Conservation (phyloP, 30 jellyfish, hydroid and myxozoan genomes). For the Pelagia noctiluca region DNA sequence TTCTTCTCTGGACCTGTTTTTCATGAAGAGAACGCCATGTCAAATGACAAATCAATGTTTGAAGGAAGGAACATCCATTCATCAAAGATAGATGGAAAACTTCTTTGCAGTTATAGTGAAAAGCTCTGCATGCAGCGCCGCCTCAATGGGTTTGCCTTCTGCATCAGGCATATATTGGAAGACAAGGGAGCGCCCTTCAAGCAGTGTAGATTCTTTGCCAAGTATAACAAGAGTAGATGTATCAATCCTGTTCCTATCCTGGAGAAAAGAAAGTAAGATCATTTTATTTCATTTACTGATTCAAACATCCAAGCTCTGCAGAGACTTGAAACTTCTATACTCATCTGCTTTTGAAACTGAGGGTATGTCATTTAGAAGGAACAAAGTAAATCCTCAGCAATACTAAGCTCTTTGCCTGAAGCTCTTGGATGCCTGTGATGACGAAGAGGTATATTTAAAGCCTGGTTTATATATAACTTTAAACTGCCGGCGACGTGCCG, state of each 20-base stretch:
- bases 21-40: background rate
- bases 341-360: too few species aligned
- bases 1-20: background rate
- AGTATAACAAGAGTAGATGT: slow-evolving; percentile 87
- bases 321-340: too few species aligned
- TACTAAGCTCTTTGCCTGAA: too few species aligned
- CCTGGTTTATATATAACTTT: too few species aligned
- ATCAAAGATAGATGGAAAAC: slow-evolving; percentile 97
- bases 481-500: too few species aligned
- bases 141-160: slow-evolving; percentile 93
- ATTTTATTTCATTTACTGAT: slow-evolving; percentile 56
- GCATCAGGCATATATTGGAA: slow-evolving; percentile 96
- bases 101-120: slow-evolving; percentile 92
- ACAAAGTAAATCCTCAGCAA: too few species aligned
- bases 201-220: slow-evolving; percentile 87
- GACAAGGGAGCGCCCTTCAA: slow-evolving; percentile 94
- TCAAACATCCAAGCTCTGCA: background rate
- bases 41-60: slow-evolving; percentile 69
- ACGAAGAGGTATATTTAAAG: too few species aligned
- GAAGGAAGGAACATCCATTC: slow-evolving; percentile 95
- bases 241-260: slow-evolving; percentile 95
- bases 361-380: too few species aligned
- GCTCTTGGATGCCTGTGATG: too few species aligned
- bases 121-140: slow-evolving; percentile 96
- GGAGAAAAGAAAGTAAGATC: slow-evolving; percentile 85